Conservation (phyloP, 2,797 vertebrate genomes). For the Malacoraja senta region DNA sequence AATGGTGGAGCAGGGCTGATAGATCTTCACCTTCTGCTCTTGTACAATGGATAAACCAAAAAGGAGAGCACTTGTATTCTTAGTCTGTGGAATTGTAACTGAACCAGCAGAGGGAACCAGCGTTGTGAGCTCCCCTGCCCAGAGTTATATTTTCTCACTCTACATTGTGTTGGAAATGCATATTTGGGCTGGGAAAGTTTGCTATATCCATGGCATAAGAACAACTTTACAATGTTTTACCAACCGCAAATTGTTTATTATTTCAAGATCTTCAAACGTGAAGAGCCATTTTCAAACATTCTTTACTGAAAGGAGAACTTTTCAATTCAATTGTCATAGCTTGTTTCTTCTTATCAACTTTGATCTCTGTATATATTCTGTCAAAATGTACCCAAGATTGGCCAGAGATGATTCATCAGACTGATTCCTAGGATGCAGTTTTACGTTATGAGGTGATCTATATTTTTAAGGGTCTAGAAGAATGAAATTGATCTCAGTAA, state of each 20-base stretch:
- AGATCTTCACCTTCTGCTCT: no score
- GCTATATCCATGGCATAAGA: background rate
- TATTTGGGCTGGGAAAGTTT: background rate
- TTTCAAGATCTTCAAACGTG: background rate
- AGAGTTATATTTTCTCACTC: background rate
- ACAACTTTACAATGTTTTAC: background rate
- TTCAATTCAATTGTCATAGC: background rate
- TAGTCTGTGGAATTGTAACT: background rate
- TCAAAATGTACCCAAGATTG: background rate
- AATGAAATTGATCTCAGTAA: no score
- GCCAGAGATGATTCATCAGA: background rate
- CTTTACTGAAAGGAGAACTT: background rate
- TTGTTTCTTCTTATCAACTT: no score
- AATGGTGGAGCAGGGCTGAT: no score
- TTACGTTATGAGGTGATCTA: no score
- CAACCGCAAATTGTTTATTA: background rate
- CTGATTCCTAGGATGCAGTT: no score
- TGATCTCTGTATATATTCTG: background rate
- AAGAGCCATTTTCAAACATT: background rate
- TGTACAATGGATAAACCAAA: no score
- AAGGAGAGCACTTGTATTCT: background rate
- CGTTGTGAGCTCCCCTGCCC: background rate
- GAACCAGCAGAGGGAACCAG: constrained; percentile 32
- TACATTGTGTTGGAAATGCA: background rate
- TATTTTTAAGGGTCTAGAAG: no score